These are phyloP conservation scores for Rhamnusium bicolor DNA, from an alignment of 2,888 invertebrate genomes.

Conservation along the genomic window DNA sequence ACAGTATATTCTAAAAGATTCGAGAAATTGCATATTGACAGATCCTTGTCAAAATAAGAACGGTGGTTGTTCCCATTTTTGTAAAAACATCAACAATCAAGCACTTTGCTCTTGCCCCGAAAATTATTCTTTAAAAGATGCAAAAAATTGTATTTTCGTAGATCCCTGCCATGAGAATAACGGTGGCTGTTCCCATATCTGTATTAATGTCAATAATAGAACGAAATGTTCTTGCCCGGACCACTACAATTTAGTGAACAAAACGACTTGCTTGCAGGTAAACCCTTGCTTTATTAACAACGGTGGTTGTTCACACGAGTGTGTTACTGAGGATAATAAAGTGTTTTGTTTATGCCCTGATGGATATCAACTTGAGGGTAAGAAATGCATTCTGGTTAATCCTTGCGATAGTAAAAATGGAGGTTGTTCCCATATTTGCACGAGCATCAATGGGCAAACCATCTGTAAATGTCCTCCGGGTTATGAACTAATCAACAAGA, in stretches of 20 bases:
- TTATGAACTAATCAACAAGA: conserved; percentile 62
- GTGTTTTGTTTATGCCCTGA: conserved; percentile 71
- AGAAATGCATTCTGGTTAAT: conserved; percentile 54
- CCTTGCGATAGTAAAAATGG: conserved; percentile 66
- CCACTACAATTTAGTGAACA: conserved; percentile 62
- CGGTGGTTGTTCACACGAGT: conserved; percentile 76
- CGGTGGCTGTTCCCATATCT: conserved; percentile 60
- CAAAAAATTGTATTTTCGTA: conserved; percentile 61
- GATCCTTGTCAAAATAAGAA: conserved; percentile 67
- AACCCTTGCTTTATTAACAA: conserved; percentile 69
- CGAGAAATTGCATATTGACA: conserved; percentile 71
- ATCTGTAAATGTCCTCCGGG: conserved; percentile 72
- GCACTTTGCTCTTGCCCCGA: conserved; percentile 73
- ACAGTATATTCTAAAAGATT: conserved; percentile 65
- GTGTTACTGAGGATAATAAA: conserved; percentile 64
- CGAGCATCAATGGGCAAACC: conserved; percentile 71
- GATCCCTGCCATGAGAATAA: conserved; percentile 61
- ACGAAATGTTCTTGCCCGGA: conserved; percentile 73
- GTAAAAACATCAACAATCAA: conserved; percentile 71
- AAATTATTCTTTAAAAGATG: conserved; percentile 68
- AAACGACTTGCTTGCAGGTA: conserved; percentile 63
- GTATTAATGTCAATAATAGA: conserved; percentile 58
- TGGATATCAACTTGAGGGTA: conserved; percentile 65
- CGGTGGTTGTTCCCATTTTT: conserved; percentile 70
- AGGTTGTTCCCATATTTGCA: conserved; percentile 73